These are phyloP conservation scores for Herminia tarsipennalis DNA, from an alignment of 2,888 invertebrate genomes.

Conservation along the genomic window DNA sequence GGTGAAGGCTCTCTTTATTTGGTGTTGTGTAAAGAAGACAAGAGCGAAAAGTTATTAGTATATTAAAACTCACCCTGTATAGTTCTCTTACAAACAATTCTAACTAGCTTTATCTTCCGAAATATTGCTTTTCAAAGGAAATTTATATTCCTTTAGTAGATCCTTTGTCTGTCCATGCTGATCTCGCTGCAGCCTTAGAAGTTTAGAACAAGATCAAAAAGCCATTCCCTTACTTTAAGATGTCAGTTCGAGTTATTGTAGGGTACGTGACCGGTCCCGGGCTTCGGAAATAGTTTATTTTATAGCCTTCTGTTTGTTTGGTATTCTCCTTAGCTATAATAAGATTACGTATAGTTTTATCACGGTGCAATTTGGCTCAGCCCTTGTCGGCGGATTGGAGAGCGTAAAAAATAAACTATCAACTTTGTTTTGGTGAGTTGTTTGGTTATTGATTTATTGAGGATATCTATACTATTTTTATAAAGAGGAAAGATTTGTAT, in stretches of 20 bases:
- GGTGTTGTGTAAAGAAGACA: too few species aligned
- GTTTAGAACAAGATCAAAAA: slow-evolving; percentile 72
- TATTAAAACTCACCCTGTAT: too few species aligned
- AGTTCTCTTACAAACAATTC: too few species aligned
- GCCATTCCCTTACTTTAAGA: slow-evolving; percentile 68
- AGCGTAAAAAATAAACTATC: slow-evolving; percentile 4
- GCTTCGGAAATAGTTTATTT: slow-evolving; percentile 56
- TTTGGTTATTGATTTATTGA: neutral
- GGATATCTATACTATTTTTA: too few species aligned
- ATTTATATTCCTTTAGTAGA: slow-evolving; percentile 25
- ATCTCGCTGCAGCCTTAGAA: slow-evolving; percentile 36
- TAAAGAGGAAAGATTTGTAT: too few species aligned
- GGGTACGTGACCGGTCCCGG: slow-evolving; percentile 70
- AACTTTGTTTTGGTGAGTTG: neutral
- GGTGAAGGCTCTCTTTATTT: too few species aligned
- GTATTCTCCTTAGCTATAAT: slow-evolving; percentile 31
- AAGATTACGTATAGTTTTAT: slow-evolving; percentile 37
- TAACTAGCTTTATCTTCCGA: slow-evolving; percentile 9
- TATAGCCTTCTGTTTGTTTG: slow-evolving; percentile 44
- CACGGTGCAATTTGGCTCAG: slow-evolving; percentile 26
- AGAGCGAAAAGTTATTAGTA: too few species aligned
- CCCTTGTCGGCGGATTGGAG: slow-evolving; percentile 4
- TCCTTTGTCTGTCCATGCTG: slow-evolving; percentile 40
- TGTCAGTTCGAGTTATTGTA: slow-evolving; percentile 74
- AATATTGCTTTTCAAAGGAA: slow-evolving; percentile 27